These are phyloP conservation scores for Pipistrellus pipistrellus DNA, from an alignment of 2,797 vertebrate genomes.

Conservation along the genomic window DNA sequence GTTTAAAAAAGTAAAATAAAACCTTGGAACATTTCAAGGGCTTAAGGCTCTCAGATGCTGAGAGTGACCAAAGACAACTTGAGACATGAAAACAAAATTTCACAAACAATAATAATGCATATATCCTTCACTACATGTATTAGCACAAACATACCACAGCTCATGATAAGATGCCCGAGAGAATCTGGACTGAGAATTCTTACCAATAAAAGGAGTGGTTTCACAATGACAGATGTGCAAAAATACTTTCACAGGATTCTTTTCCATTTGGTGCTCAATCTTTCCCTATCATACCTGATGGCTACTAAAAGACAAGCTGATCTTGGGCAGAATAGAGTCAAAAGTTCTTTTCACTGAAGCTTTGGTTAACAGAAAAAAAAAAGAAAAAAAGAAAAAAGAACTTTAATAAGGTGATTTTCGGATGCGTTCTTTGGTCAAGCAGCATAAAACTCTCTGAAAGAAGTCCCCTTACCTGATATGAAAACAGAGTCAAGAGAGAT, in stretches of 20 bases:
- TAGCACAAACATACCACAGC: background rate
- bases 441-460: conserved; percentile 68
- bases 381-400: background rate
- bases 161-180: background rate
- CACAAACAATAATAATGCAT: background rate
- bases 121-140: background rate
- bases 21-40: conserved; percentile 55
- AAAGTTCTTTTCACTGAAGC: conserved; percentile 50
- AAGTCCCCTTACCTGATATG: conserved; percentile 26
- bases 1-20: conserved; percentile 54
- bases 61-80: conserved; percentile 43
- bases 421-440: conserved; percentile 79
- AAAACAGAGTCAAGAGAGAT: conserved; percentile 20
- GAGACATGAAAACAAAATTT: conserved; percentile 44
- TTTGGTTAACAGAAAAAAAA: conserved; percentile 74
- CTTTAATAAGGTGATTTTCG: conserved; percentile 44
- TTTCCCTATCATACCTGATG: background rate
- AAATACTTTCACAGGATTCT: background rate
- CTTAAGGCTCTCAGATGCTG: conserved; percentile 57
- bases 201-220: conserved; percentile 20
- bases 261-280: conserved; percentile 3
- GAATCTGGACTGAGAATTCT: background rate
- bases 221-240: background rate
- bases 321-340: conserved; percentile 7
- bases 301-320: conserved; percentile 39